Evolutionary conservation across 2,113 vertebrate genomes (phyloP).

Genomic region (Melozone crissalis): DNA sequence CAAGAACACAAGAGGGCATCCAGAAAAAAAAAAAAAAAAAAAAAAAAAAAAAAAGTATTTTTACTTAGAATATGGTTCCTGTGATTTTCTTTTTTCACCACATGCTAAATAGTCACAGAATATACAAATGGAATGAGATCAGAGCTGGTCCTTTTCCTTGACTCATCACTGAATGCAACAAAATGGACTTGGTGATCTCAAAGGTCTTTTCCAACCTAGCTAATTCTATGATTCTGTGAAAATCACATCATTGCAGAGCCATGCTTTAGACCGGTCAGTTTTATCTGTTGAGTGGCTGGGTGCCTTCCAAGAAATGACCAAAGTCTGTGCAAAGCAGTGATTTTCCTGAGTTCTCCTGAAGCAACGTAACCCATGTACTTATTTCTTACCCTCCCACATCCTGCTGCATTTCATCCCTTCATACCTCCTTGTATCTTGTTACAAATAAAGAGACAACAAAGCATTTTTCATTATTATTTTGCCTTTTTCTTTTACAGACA

Average conservation of each 20-base stretch:
- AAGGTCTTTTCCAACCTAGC: not conserved
- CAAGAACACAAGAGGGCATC: not conserved
- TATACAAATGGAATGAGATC: not conserved
- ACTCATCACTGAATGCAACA: not conserved
- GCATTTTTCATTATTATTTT: not conserved
- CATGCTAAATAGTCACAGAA: not conserved
- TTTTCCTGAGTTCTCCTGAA: not conserved
- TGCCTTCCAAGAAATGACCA: not conserved
- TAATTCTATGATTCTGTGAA: not conserved
- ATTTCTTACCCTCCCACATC: not conserved
- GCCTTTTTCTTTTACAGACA: not conserved
- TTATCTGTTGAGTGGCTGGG: not conserved
- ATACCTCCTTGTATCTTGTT: not conserved
- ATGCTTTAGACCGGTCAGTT: not conserved
- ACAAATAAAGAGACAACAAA: not conserved
- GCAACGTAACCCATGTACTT: not conserved
- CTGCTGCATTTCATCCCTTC: not conserved
- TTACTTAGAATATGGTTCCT: not conserved
- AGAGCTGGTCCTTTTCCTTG: not conserved
- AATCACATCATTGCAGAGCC: not conserved
- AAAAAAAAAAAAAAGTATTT: not conserved
- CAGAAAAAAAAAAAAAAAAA: not conserved
- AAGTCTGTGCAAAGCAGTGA: not conserved
- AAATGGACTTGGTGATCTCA: not conserved
- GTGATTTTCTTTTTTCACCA: not conserved